Conservation (phyloP, 2,797 vertebrate species). For the Denticeps clupeoides region DNA sequence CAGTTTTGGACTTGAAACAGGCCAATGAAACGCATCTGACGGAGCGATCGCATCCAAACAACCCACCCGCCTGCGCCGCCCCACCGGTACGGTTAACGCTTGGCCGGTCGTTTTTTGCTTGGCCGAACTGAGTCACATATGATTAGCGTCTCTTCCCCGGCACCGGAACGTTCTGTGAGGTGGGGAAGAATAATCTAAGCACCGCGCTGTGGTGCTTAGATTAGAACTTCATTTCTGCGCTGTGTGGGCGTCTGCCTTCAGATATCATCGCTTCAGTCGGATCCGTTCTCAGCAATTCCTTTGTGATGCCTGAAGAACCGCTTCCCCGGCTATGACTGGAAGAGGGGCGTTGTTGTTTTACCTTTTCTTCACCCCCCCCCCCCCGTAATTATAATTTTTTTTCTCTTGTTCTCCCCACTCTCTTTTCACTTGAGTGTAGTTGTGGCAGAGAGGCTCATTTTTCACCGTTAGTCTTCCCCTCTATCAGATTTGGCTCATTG, state of each 20-base stretch:
- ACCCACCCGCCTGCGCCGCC: no score
- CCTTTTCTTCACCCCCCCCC: no score
- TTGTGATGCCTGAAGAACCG: constrained; percentile 3
- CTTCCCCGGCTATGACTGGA: neutral
- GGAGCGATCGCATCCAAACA: no score
- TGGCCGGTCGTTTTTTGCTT: neutral
- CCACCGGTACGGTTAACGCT: neutral
- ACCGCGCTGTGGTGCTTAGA: constrained; percentile 18
- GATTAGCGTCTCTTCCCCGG: constrained; percentile 4
- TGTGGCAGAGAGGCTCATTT: neutral
- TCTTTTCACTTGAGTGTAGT: no score
- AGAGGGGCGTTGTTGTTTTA: no score
- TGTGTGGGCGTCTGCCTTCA: constrained; percentile 30
- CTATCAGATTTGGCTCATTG: neutral
- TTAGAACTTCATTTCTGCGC: constrained; percentile 22
- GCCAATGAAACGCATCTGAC: no score
- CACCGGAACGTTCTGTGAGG: constrained; percentile 16
- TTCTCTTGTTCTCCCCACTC: no score
- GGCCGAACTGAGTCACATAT: constrained; percentile 1
- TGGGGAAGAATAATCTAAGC: constrained; percentile 25
- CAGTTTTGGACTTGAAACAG: no score
- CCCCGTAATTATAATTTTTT: no score
- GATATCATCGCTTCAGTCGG: constrained; percentile 20
- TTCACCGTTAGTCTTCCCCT: constrained; percentile 1
- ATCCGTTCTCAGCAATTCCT: constrained; percentile 9